These are phyloP conservation scores for Colaptes auratus DNA, from an alignment of 2,113 vertebrate species.

Conservation along the genomic window DNA sequence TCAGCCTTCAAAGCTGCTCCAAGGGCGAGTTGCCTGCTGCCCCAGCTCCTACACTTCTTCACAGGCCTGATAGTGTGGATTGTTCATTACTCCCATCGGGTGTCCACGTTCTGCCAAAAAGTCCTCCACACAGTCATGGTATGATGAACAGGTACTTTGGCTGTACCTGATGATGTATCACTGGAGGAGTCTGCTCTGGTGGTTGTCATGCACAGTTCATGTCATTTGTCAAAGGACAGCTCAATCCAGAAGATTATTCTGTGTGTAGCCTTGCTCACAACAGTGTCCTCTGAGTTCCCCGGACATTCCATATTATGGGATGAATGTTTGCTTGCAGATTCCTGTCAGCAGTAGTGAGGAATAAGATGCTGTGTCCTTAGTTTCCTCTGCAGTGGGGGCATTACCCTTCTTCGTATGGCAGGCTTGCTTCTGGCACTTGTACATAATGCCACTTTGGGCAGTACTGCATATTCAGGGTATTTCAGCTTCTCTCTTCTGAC, in stretches of 20 bases:
- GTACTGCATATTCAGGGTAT: background rate
- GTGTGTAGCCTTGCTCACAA: background rate
- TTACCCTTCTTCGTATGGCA: background rate
- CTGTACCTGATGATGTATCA: background rate
- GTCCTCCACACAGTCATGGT: no score
- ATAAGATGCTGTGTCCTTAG: background rate
- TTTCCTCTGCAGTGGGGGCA: background rate
- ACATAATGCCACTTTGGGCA: background rate
- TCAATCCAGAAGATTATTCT: background rate
- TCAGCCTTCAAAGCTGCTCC: no score
- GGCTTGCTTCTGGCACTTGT: background rate
- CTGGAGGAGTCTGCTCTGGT: background rate
- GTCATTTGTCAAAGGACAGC: background rate
- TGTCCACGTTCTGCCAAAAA: no score
- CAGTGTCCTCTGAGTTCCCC: background rate
- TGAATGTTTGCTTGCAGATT: background rate
- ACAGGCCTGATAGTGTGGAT: no score
- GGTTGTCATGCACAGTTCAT: background rate
- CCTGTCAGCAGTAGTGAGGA: background rate
- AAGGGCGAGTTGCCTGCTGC: no score
- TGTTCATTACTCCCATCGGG: no score
- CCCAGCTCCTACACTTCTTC: no score
- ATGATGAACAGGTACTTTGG: background rate
- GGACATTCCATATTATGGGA: background rate
- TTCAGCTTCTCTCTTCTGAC: background rate